Conservation (phyloP, 2,113 vertebrate genomes). For the Mesitornis unicolor region DNA sequence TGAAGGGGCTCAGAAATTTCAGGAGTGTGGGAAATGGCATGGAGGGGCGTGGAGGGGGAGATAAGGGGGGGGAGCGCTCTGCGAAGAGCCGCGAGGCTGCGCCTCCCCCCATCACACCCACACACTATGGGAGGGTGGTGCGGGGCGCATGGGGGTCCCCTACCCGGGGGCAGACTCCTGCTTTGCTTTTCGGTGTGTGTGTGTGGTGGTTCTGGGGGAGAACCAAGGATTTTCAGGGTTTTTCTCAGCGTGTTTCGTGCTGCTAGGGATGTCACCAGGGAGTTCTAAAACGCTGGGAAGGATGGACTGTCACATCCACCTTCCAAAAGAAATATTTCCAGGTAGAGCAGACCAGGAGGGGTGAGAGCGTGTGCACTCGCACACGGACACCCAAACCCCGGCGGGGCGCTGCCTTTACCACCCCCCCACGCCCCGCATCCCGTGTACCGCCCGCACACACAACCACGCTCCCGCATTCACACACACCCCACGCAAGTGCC, state of each 20-base stretch:
- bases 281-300: not conserved
- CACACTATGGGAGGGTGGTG: not conserved
- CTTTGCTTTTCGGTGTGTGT: not conserved
- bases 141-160: not conserved
- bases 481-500: constrained; percentile 51
- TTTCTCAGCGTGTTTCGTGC: not conserved
- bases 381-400: not conserved
- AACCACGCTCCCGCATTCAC: constrained; percentile 41
- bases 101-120: not conserved
- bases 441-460: not conserved
- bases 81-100: not conserved
- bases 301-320: not conserved
- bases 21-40: constrained; percentile 40
- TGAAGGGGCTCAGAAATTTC: constrained; percentile 19
- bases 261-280: not conserved
- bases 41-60: not conserved
- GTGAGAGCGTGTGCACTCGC: not conserved
- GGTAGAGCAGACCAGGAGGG: not conserved
- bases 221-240: not conserved
- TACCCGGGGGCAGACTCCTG: not conserved
- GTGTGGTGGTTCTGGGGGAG: not conserved
- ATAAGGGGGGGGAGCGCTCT: not conserved
- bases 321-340: not conserved
- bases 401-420: not conserved
- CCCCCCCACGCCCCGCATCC: not conserved